Evolutionary conservation across 2,888 invertebrate genomes (phyloP).

Genomic region (Trichopria drosophilae): DNA sequence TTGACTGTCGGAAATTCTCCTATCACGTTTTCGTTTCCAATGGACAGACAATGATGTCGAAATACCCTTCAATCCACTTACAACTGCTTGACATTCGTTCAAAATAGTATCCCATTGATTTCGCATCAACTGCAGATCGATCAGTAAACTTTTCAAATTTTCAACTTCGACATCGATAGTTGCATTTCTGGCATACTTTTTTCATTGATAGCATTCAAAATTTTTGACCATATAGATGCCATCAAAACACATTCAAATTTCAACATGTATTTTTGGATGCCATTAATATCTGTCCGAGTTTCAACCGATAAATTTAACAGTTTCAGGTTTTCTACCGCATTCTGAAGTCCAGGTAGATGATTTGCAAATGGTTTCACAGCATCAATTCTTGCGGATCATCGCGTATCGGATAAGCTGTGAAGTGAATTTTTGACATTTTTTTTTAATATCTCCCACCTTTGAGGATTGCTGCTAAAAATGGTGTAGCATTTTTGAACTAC

Average conservation of each 20-base stretch:
- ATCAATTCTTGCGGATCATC: too few species aligned
- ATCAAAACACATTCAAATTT: constrained; percentile 10
- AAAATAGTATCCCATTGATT: neutral
- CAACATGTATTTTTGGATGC: constrained; percentile 3
- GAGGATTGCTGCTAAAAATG: constrained; percentile 5
- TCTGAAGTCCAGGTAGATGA: constrained; percentile 4
- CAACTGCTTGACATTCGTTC: neutral
- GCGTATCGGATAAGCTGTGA: constrained; percentile 1
- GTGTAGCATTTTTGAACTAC: constrained; percentile 3
- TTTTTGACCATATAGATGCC: constrained; percentile 8
- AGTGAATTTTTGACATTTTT: constrained; percentile 3
- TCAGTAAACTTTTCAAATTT: neutral
- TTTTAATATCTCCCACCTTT: constrained; percentile 10
- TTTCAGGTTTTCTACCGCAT: too few species aligned
- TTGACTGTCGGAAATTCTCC: too few species aligned
- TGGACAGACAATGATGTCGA: too few species aligned
- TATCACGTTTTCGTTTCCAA: too few species aligned
- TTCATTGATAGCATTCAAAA: neutral
- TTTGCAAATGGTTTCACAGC: constrained; percentile 9
- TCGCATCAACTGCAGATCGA: neutral
- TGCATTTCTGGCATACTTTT: neutral
- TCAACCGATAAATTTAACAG: constrained; percentile 4
- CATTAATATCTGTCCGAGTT: constrained; percentile 3
- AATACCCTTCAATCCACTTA: too few species aligned
- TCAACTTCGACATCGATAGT: neutral